Evolutionary conservation across 1,140 invertebrate genomes (phyloP), one percentile per base, ranked within the genome.

Genomic region (Drosophila littoralis): DNA sequence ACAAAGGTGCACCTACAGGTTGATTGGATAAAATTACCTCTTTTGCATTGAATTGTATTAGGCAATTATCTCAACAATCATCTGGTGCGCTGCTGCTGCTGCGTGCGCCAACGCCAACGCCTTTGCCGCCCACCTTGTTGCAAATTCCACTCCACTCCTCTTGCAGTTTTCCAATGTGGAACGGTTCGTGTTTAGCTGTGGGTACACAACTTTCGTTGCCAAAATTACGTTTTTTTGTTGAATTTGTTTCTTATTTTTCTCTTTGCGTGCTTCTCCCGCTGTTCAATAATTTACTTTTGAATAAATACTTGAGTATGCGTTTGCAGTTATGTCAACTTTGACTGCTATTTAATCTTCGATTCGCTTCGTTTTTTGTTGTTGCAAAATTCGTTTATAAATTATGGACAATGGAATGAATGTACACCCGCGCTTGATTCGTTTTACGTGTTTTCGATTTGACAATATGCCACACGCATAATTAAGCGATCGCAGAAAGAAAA

Each of bases 341-440:
- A 50, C 64, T 76, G 71, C 71, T 61, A 57, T 75, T 81, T 75
- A 54, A 61, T 69, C 55, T 69, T 54, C 48, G 65, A 74, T 78
- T 78, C 43, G 68, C 64, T 79, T 79, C 63, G 69, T 68, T 60
- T 82, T 73, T 83, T 83, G 75, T 83, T 77, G 67, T 85, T 89
- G 84, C 84, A 89, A 89, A 82, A 72, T 84, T 51, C 60, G 54
- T 80, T 60, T 88, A 68, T 88, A 88, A 89, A 89, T 81, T 84
- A 81, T 81, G 77, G 54, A 89, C 84, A 89, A 81, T 89, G 75
- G 85, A 77, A 82, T 74, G 77, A 70, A 77, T 71, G 38, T 48
- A 67, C 80, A 89, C 77, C 77, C 85, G 85, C 84, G 77, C 69
- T 75, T 66, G 43, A 46, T 83, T 66, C 45, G 63, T 71, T 68